These are phyloP conservation scores for Pogonus chalceus DNA, from an alignment of 1,140 invertebrate species.

Conservation along the genomic window DNA sequence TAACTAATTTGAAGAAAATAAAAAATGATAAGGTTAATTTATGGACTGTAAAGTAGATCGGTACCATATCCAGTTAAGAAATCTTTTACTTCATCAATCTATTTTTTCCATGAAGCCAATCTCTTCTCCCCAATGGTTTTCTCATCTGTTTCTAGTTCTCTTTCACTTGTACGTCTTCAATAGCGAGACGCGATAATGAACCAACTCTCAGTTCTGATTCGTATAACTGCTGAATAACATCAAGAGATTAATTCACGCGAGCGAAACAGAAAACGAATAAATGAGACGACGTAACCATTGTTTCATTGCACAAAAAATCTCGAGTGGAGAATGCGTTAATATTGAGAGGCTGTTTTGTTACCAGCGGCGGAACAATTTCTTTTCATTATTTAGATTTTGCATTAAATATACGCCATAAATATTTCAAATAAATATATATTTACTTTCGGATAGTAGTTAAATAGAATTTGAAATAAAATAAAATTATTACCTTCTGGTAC, in stretches of 20 bases:
- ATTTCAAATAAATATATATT: no score
- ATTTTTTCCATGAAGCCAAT: neutral
- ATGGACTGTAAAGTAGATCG: no score
- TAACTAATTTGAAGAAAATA: no score
- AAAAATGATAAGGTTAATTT: no score
- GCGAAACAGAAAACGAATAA: constrained; percentile 13
- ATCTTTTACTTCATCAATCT: constrained; percentile 4
- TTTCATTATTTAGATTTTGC: no score
- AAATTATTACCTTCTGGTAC: no score
- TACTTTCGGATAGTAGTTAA: no score
- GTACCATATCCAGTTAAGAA: neutral
- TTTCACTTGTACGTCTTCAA: neutral
- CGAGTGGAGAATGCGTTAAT: no score
- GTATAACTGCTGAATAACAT: constrained; percentile 8
- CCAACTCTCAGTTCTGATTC: constrained; percentile 9
- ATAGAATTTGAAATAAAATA: no score
- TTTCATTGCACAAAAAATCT: neutral
- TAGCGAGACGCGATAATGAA: constrained; percentile 9
- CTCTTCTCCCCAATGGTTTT: neutral
- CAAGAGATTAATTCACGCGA: constrained; percentile 11
- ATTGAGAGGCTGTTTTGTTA: no score
- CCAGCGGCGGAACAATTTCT: no score
- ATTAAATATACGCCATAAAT: no score
- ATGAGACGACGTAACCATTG: constrained; percentile 11
- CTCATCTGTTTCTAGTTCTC: constrained; percentile 5